Percentiles rank a stretch among this genome's conserved stretches.
phyloP scores from a whole-genome alignment of 2,888 invertebrate species.

The Cyaniris semiargus region DNA sequence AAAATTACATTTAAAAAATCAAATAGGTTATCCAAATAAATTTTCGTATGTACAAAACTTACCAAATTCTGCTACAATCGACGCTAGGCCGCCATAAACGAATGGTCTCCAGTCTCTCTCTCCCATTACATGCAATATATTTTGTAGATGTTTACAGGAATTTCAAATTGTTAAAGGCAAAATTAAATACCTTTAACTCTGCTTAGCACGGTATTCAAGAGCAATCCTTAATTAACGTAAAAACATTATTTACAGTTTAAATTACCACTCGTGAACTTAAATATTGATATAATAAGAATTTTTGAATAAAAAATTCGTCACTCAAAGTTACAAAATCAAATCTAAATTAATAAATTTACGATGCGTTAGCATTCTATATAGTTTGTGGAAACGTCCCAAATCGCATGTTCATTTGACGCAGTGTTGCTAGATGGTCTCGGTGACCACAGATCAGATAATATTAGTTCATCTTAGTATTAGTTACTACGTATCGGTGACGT shows the following conservation, averaged over 20 bases:
- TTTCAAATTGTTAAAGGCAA: neutral
- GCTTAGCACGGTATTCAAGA: neutral
- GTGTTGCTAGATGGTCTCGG: too few relatives aligned
- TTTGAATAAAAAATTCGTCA: neutral
- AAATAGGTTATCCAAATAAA: neutral
- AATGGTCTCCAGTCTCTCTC: slow-evolving; percentile 95
- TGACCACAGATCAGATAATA: too few relatives aligned
- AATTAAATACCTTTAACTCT: neutral
- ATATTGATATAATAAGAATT: neutral
- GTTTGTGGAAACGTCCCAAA: too few relatives aligned
- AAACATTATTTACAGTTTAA: neutral
- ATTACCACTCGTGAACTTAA: neutral
- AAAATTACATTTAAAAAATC: too few relatives aligned
- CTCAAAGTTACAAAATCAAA: neutral
- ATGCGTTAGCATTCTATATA: too few relatives aligned
- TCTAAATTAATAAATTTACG: too few relatives aligned
- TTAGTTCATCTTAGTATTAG: too few relatives aligned
- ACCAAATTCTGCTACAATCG: slow-evolving; percentile 97
- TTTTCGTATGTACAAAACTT: slow-evolving; percentile 51
- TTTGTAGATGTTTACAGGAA: neutral
- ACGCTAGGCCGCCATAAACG: slow-evolving; percentile 95
- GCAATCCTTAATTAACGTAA: neutral
- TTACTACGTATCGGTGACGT: too few relatives aligned
- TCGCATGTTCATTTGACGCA: too few relatives aligned
- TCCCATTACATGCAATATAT: slow-evolving; percentile 83